A percentile compares a stretch with the other conserved stretches of the same genome.
phyloP scores from a whole-genome alignment of 2,113 vertebrate genomes.

The Psittacus erithacus region DNA sequence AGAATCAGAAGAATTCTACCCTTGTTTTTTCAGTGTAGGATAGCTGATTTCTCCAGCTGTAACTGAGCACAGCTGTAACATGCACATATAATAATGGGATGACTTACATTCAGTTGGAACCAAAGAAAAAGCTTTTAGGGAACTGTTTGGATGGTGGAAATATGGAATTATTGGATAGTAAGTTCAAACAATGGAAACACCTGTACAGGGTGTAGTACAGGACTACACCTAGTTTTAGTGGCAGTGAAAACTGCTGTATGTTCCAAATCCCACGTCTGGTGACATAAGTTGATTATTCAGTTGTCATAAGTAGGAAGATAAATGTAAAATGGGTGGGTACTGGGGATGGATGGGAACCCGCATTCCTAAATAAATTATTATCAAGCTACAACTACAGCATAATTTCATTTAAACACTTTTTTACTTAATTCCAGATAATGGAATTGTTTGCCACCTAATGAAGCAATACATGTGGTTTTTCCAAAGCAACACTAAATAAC shows the following conservation, averaged over 20 bases:
- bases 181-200: neutral
- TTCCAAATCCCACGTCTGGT: neutral
- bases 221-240: neutral
- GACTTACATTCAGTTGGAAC: neutral
- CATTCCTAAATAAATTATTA: neutral
- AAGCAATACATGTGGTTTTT: slow-evolving; percentile 19
- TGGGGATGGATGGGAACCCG: neutral
- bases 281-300: neutral
- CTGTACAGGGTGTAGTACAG: neutral
- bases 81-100: neutral
- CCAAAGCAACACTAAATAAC: slow-evolving; percentile 57
- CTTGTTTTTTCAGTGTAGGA: neutral
- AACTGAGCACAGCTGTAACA: neutral
- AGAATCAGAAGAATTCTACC: neutral
- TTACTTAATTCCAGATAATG: neutral
- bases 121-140: neutral
- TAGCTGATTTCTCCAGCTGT: neutral
- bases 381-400: neutral
- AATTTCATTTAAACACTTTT: neutral
- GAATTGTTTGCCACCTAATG: slow-evolving; percentile 21
- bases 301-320: neutral
- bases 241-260: neutral
- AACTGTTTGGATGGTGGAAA: neutral
- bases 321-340: neutral
- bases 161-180: neutral